Conservation (phyloP, 2,888 invertebrate species). For the Drosophila phalerata region DNA sequence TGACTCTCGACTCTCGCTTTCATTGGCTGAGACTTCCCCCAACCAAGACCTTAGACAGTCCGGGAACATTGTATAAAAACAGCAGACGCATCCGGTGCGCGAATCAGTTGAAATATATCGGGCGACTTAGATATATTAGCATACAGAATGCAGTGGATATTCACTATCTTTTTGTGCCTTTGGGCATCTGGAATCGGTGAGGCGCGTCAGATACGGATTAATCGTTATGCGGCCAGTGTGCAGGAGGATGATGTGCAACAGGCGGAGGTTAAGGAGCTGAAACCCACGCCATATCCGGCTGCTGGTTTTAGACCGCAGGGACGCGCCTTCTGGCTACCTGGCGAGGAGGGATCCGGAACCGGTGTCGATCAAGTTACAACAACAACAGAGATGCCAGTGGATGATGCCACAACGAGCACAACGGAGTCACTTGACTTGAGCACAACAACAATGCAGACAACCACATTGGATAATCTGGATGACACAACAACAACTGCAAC, state of each 20-base stretch:
- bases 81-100: slow-evolving; percentile 37
- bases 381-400: slow-evolving; percentile 62
- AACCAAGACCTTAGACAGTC: slow-evolving; percentile 48
- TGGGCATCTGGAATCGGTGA: slow-evolving; percentile 47
- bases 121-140: slow-evolving; percentile 32
- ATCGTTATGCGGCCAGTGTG: slow-evolving; percentile 72
- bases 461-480: slow-evolving; percentile 42
- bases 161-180: slow-evolving; percentile 42
- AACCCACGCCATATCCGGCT: slow-evolving; percentile 71
- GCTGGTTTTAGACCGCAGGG: slow-evolving; percentile 74
- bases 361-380: slow-evolving; percentile 44
- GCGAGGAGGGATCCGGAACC: slow-evolving; percentile 51
- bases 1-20: slow-evolving; percentile 69
- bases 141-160: slow-evolving; percentile 49
- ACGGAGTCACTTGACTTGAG: slow-evolving; percentile 57
- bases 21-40: slow-evolving; percentile 34
- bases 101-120: slow-evolving; percentile 60
- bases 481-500: slow-evolving; percentile 16
- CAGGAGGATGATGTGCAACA: slow-evolving; percentile 65
- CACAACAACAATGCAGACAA: slow-evolving; percentile 51
- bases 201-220: slow-evolving; percentile 77
- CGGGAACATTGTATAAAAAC: slow-evolving; percentile 72
- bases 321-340: slow-evolving; percentile 72
- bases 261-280: slow-evolving; percentile 59
- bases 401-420: slow-evolving; percentile 51